Conservation (phyloP, 2,888 invertebrate species). For the Eupeodes latifasciatus region DNA sequence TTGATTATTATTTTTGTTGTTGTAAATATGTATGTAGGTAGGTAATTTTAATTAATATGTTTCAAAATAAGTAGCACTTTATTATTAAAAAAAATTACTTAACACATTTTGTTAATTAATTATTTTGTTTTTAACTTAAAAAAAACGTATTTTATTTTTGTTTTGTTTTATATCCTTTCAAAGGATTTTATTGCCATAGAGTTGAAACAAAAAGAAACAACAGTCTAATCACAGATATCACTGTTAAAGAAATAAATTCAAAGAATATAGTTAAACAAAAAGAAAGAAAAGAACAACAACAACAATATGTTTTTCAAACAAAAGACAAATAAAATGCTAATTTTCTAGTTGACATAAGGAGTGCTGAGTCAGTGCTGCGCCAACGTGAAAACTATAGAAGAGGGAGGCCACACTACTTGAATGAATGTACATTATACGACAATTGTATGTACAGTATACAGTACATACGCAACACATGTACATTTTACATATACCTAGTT, state of each 20-base stretch:
- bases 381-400: neutral
- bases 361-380: conserved; percentile 33
- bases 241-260: conserved; percentile 46
- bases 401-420: conserved; percentile 38
- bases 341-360: conserved; percentile 57
- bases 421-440: no score
- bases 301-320: conserved; percentile 11
- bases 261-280: conserved; percentile 5
- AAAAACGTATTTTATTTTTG: conserved; percentile 4
- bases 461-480: no score
- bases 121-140: neutral
- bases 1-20: neutral
- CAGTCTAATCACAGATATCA: conserved; percentile 68
- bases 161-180: conserved; percentile 41
- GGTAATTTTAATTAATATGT: neutral
- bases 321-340: conserved; percentile 58
- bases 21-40: neutral
- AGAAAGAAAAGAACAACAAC: neutral
- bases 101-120: conserved; percentile 29
- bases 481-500: conserved; percentile 30
- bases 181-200: conserved; percentile 60
- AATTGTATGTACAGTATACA: no score
- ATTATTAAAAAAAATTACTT: conserved; percentile 6
- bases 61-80: conserved; percentile 31
- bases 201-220: conserved; percentile 21